Evolutionary conservation across 35 echinoderm and acorn worm species (phyloP).

Genomic region (Patiria miniata): DNA sequence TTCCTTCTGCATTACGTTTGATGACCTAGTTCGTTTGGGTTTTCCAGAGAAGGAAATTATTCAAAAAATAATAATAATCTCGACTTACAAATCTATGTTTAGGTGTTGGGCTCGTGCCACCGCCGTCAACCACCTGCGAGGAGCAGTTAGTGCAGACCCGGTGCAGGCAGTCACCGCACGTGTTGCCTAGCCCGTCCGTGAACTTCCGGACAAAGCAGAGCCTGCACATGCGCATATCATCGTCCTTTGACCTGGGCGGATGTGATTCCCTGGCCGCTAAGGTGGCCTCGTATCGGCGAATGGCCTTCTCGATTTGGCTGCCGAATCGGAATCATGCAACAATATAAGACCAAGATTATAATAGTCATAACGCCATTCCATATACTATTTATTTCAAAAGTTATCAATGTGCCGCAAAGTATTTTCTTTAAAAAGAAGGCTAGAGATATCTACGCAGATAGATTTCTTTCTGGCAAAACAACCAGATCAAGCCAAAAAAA

Average conservation of each 20-base stretch:
- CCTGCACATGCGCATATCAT: conserved; percentile 27
- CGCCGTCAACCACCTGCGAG: neutral
- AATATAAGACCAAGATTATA: neutral
- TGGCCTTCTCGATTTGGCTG: conserved; percentile 41
- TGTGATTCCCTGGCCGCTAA: conserved; percentile 32
- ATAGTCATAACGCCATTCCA: neutral
- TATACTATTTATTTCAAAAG: neutral
- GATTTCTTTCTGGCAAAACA: too few species aligned
- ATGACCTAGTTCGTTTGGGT: too few species aligned
- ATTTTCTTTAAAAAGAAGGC: too few species aligned
- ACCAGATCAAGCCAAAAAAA: too few species aligned
- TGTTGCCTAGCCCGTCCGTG: neutral
- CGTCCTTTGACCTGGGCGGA: conserved; percentile 16
- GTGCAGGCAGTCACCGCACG: conserved; percentile 1
- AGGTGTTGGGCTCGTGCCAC: neutral
- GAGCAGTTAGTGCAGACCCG: conserved; percentile 1
- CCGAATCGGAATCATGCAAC: neutral
- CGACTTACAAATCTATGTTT: conserved; percentile 25
- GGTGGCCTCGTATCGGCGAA: conserved; percentile 22
- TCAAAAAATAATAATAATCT: too few species aligned
- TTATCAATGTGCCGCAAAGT: too few species aligned
- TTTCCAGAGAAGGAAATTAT: too few species aligned
- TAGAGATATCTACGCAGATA: too few species aligned
- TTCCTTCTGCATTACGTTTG: too few species aligned
- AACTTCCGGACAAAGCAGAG: conserved; percentile 35